Base-by-base conservation (phyloP, 2,888 invertebrate genomes). In the Epsilonema sp. region DNA sequence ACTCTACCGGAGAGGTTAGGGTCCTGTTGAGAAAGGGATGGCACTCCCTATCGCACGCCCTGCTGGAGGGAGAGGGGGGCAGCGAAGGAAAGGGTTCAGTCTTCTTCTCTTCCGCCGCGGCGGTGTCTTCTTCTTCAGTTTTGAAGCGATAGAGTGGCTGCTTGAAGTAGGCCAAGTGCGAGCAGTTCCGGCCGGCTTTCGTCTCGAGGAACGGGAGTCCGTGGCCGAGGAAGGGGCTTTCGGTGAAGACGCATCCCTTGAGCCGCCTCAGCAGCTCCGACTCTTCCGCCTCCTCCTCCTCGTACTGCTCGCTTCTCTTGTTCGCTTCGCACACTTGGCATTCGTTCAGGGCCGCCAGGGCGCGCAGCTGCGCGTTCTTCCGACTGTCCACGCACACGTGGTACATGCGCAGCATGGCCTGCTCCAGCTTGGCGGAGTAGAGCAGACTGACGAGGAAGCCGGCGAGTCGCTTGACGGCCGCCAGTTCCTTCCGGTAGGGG, bases 371-470 rank as follows among this genome's bases (percentile, higher is more conserved):
- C 22, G 5, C 26, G 23, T 11, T 42, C 16, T 13, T 13, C 21
- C 21, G 31, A 13, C 11, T 19, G 4, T 4, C 5, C 46, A 37
- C 19, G 22, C 37, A 40, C n/a, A 37, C 36, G 3, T 54, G 53
- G 52, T 60, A 62, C 38, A 58, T 43, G 1, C 54, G 52, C 37
- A 84, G 70, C 65, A 86, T 90, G 0, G 87, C 81, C 58, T 82
- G 79, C 66, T 97, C 94, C 39, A 92, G 70, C 43, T 82, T 76
- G 78, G 86, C 84, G 58, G 90, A 90, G 65, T 92, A 92, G 36
- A 79, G 76, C 0, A 81, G 77, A 50, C 82, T 80, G 0, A 86
- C 73, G 73, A 87, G 75, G 60, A 81, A 79, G 42, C 77, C 77
- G 0, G 80, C 76, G 0, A 89, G 80, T 57, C 76, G 77, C 65